phyloP scores from a whole-genome alignment of 2,797 vertebrate genomes.

The Fistularia commersonii region DNA sequence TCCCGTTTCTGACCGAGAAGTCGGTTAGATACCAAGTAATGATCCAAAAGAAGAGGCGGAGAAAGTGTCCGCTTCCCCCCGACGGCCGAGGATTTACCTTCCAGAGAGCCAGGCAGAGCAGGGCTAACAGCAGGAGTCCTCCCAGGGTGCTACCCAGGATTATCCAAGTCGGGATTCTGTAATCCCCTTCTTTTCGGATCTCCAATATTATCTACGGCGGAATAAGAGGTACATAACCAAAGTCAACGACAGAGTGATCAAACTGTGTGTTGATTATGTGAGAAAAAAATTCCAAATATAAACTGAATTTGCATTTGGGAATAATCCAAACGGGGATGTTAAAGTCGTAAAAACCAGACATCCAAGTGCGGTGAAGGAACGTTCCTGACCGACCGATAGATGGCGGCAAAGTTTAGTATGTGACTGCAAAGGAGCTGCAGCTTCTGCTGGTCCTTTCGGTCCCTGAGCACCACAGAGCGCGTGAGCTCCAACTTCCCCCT shows the following conservation, averaged over 20 bases:
- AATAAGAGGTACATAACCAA: too few relatives aligned
- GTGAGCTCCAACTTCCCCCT: slow-evolving; percentile 29
- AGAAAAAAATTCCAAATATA: too few relatives aligned
- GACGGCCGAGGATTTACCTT: slow-evolving; percentile 77
- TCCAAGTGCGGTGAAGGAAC: too few relatives aligned
- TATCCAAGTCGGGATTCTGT: slow-evolving; percentile 89
- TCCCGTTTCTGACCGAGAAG: too few relatives aligned
- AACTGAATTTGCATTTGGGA: too few relatives aligned
- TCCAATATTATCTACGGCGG: slow-evolving; percentile 82
- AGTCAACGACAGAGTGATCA: background rate
- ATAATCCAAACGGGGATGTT: too few relatives aligned
- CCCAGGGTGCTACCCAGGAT: slow-evolving; percentile 91
- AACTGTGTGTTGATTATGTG: too few relatives aligned
- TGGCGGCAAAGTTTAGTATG: slow-evolving; percentile 70
- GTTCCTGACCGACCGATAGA: slow-evolving; percentile 59
- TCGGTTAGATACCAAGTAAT: too few relatives aligned
- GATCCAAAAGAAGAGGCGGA: too few relatives aligned
- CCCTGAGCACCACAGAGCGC: slow-evolving; percentile 72
- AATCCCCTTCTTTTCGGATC: slow-evolving; percentile 90
- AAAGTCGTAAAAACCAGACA: too few relatives aligned
- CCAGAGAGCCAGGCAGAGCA: slow-evolving; percentile 91
- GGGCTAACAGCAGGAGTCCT: slow-evolving; percentile 88
- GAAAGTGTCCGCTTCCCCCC: too few relatives aligned
- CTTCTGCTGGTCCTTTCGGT: slow-evolving; percentile 76
- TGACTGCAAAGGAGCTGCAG: slow-evolving; percentile 13